phyloP scores from a whole-genome alignment of 2,113 vertebrate species.

The Myocastor coypus region DNA sequence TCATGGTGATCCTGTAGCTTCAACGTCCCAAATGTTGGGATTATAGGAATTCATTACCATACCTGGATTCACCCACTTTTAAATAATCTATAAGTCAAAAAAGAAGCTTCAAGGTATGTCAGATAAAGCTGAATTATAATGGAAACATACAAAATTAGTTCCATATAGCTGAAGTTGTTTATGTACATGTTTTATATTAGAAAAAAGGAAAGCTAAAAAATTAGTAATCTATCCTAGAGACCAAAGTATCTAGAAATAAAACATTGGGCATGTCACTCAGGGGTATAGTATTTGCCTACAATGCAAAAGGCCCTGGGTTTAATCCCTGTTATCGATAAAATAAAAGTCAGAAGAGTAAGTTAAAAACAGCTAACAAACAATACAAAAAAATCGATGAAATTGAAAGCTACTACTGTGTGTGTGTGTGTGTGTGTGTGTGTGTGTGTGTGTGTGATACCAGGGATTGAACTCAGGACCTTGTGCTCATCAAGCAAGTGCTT shows the following conservation, averaged over 20 bases:
- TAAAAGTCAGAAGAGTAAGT: neutral
- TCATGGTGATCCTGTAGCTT: neutral
- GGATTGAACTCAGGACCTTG: too few species aligned
- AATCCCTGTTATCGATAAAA: neutral
- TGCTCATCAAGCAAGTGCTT: too few species aligned
- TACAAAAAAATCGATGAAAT: neutral
- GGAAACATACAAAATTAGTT: conserved; percentile 16
- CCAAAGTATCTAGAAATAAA: neutral
- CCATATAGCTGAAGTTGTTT: neutral
- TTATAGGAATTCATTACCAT: neutral
- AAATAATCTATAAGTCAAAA: neutral
- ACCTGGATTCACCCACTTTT: neutral
- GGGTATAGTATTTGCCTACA: neutral
- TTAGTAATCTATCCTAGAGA: neutral
- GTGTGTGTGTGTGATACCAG: too few species aligned
- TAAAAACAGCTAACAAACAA: neutral
- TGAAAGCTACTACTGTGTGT: too few species aligned
- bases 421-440: too few species aligned
- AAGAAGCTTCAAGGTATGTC: conserved; percentile 13
- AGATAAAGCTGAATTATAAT: conserved; percentile 35
- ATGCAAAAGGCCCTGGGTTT: neutral
- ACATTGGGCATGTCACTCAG: neutral
- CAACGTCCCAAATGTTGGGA: neutral
- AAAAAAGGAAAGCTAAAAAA: neutral
- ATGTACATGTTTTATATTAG: neutral